phyloP scores from a whole-genome alignment of 2,113 vertebrate species.

The Pluvialis apricaria region DNA sequence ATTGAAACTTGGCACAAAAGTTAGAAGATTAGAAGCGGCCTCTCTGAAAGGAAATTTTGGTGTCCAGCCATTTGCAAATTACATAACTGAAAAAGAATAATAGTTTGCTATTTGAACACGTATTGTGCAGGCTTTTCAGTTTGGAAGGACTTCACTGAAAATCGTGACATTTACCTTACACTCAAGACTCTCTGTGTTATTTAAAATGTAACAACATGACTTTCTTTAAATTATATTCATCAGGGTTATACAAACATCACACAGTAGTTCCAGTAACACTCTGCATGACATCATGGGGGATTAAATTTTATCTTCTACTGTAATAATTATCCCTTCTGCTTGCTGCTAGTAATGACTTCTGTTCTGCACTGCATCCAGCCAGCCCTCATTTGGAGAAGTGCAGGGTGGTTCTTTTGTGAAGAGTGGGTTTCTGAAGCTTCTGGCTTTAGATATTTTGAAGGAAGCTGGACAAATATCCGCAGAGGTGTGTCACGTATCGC shows the following conservation, averaged over 20 bases:
- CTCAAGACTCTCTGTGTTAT: not conserved
- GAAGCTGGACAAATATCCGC: not conserved
- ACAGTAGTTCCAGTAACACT: not conserved
- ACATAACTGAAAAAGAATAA: not conserved
- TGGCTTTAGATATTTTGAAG: not conserved
- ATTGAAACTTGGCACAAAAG: not conserved
- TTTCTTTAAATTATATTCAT: not conserved
- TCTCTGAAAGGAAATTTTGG: not conserved
- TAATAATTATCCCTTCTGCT: not conserved
- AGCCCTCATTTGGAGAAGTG: not conserved
- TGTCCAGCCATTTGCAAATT: not conserved
- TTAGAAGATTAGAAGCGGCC: not conserved
- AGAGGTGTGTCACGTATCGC: accelerated
- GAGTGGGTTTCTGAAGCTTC: not conserved
- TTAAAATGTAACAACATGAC: not conserved
- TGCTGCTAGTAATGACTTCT: not conserved
- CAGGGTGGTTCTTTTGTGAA: not conserved
- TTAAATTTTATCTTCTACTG: not conserved
- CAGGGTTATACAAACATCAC: not conserved
- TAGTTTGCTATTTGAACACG: not conserved
- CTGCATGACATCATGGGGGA: not conserved
- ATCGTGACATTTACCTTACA: not conserved
- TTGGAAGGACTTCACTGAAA: not conserved
- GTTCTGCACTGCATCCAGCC: not conserved
- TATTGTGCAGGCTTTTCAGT: not conserved